Evolutionary conservation across 2,113 vertebrate genomes (phyloP), one percentile per base, ranked within the genome.

Genomic region (Empidonax alnorum): DNA sequence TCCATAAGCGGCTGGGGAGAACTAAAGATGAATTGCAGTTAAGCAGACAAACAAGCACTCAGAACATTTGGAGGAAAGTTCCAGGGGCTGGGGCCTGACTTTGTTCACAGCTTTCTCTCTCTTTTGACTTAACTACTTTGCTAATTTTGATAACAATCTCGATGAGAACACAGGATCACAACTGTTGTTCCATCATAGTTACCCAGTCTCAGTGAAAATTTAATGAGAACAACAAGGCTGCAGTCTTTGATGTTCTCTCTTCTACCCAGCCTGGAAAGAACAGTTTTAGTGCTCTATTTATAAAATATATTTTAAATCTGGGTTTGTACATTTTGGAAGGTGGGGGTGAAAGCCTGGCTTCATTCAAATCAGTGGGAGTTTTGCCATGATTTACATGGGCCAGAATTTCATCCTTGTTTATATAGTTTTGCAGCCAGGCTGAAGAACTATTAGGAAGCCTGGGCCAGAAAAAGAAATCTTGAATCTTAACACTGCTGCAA

Each of bases 321-420:
- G 27, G 55, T 91, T 94, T n/a, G 22, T 90, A 92, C 72, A 46
- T 91, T 90, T 83, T 88, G 67, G 71, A 86, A 91, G 72, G 59
- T 66, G 46, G 56, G 59, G 65, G 82, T 81, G 68, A 90, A 96
- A 86, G 55, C 69, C 78, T 96, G 93, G 90, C 68, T 91, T 95
- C 82, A 47, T 92, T 96, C 87, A 95, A 31, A 84, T 81, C 61
- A 68, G 52, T 90, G 68, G 93, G 92, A 96, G 56, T 84, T 91
- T 91, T 94, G 78, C 87, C 79, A 89, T 71, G 55, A 58, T 85
- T 95, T 94, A 35, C 63, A 88, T 7, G 15, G 94, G 82, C 91
- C 94, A 96, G 75, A 73, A 67, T 93, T 93, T 96, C 82, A 86
- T 91, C 85, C 85, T 93, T 96, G 82, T 96, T 95, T 93, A 69